These are phyloP conservation scores for Galeopsomyia nigrocyanea DNA, from an alignment of 2,888 invertebrate genomes.

Conservation along the genomic window DNA sequence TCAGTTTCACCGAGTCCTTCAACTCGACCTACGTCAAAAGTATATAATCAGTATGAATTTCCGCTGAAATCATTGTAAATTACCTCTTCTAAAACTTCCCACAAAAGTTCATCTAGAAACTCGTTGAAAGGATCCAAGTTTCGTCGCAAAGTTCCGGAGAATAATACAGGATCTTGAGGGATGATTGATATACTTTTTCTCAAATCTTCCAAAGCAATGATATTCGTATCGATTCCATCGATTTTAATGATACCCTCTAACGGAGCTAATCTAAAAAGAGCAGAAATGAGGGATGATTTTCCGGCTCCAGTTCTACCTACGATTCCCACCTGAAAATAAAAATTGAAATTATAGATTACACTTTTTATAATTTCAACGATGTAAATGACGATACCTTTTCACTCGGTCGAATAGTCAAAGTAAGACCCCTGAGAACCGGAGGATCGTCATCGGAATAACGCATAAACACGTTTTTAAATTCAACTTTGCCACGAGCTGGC, in stretches of 20 bases:
- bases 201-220: conserved; percentile 73
- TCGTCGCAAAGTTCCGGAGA: conserved; percentile 75
- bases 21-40: conserved; percentile 75
- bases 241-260: conserved; percentile 74
- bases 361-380: too few relatives aligned
- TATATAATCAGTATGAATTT: too few relatives aligned
- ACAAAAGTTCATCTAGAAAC: conserved; percentile 70
- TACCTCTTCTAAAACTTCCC: conserved; percentile 74
- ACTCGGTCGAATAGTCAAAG: conserved; percentile 60
- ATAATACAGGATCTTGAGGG: conserved; percentile 79
- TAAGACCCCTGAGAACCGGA: conserved; percentile 69
- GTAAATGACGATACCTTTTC: conserved; percentile 62
- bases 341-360: neutral
- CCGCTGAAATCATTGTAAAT: conserved; percentile 1
- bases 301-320: conserved; percentile 84
- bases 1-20: conserved; percentile 76
- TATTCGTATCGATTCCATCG: conserved; percentile 72
- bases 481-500: conserved; percentile 61
- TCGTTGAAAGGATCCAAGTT: conserved; percentile 79
- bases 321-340: conserved; percentile 72
- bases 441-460: conserved; percentile 68
- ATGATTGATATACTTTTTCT: conserved; percentile 75
- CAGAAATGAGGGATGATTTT: conserved; percentile 78
- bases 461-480: conserved; percentile 65
- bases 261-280: conserved; percentile 78